A percentile compares a stretch with the other conserved stretches of the same genome.
These are phyloP conservation scores for Chloroceryle amazona DNA, from an alignment of 2,797 vertebrate genomes.

Conservation along the genomic window DNA sequence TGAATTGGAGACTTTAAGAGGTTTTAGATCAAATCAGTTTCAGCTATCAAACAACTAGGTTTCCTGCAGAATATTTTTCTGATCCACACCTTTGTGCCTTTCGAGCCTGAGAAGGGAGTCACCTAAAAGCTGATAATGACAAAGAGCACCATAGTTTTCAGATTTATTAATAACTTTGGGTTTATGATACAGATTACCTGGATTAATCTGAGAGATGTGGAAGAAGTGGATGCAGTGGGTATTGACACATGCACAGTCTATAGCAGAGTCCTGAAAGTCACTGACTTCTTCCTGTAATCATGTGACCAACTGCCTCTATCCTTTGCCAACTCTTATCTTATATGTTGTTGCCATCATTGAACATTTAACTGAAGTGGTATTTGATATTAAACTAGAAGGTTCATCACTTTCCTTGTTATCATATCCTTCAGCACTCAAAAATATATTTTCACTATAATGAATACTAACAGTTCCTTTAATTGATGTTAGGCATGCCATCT, in stretches of 20 bases:
- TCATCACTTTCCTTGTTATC: neutral
- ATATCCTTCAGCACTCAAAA: neutral
- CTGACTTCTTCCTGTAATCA: neutral
- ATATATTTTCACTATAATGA: neutral
- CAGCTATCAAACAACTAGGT: neutral
- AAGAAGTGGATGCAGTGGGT: neutral
- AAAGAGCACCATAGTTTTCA: neutral
- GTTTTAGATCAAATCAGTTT: neutral
- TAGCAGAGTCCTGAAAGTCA: neutral
- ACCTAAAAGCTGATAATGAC: neutral
- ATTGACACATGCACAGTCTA: neutral
- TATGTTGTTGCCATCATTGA: neutral
- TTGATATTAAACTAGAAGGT: neutral
- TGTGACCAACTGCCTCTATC: neutral
- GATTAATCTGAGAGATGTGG: neutral
- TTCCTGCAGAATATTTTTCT: neutral
- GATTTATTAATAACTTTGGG: neutral
- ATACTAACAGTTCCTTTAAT: neutral
- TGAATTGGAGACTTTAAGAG: neutral
- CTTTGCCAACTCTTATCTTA: neutral
- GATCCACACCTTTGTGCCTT: neutral
- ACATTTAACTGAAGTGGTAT: neutral
- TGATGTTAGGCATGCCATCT: neutral
- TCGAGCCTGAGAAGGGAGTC: neutral
- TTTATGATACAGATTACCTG: neutral